Evolutionary conservation across 2,797 vertebrate genomes (phyloP).

Genomic region (Artibeus jamaicensis): DNA sequence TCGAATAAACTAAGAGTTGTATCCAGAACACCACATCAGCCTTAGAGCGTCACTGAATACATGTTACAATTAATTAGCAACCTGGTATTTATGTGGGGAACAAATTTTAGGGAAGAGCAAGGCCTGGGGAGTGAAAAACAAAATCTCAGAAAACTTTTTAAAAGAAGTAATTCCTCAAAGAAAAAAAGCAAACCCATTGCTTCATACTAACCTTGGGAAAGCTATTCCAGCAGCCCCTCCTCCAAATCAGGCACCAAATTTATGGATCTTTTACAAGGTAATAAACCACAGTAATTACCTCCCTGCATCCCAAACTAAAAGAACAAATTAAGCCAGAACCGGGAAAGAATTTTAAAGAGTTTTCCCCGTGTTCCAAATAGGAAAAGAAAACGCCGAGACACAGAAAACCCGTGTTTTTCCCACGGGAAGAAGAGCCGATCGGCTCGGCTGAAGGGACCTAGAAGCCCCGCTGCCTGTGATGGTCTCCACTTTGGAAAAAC

Average conservation of each 20-base stretch:
- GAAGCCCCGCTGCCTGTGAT: background rate
- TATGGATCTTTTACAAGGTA: conserved; percentile 86
- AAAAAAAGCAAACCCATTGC: conserved; percentile 63
- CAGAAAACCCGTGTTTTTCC: conserved; percentile 54
- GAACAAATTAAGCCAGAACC: conserved; percentile 83
- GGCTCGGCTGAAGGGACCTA: background rate
- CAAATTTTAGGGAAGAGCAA: conserved; percentile 13
- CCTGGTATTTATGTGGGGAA: background rate
- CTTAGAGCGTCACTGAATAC: background rate
- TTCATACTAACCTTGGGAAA: conserved; percentile 76
- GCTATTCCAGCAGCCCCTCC: conserved; percentile 78
- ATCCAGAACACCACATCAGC: background rate
- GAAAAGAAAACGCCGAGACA: conserved; percentile 41
- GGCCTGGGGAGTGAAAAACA: conserved; percentile 37
- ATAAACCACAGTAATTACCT: conserved; percentile 86
- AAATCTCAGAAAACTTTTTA: conserved; percentile 61
- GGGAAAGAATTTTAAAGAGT: conserved; percentile 78
- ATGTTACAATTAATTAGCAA: conserved; percentile 42
- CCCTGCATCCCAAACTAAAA: conserved; percentile 80
- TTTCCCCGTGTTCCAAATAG: conserved; percentile 58
- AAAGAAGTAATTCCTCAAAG: conserved; percentile 58
- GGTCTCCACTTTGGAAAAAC: conserved; percentile 32
- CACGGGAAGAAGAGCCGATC: background rate
- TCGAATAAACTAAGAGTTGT: conserved; percentile 37
- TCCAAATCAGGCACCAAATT: conserved; percentile 82